These are phyloP conservation scores for Apogon talboti DNA, from an alignment of 2,797 vertebrate genomes.

Conservation along the genomic window DNA sequence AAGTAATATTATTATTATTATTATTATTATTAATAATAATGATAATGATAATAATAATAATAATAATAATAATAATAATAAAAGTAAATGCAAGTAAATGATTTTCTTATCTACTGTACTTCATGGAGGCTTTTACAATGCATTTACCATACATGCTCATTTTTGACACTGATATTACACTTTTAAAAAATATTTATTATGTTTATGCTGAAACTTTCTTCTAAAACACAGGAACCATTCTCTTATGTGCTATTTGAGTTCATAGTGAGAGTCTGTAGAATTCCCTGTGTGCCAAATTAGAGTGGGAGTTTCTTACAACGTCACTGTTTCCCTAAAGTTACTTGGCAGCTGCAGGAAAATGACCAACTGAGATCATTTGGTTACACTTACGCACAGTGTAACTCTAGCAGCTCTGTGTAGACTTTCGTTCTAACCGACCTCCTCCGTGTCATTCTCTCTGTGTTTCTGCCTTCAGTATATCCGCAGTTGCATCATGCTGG, in stretches of 20 bases:
- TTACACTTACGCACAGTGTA: constrained; percentile 25
- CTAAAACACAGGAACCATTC: constrained; percentile 5
- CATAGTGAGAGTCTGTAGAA: not conserved
- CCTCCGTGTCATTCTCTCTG: constrained; percentile 34
- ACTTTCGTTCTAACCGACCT: constrained; percentile 25
- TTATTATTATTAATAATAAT: too few species aligned
- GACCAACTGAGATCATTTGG: constrained; percentile 26
- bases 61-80: too few species aligned
- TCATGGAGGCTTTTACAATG: too few species aligned
- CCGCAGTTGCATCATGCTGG: constrained; percentile 98
- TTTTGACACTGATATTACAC: too few species aligned
- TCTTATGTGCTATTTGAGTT: not conserved
- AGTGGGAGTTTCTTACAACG: constrained; percentile 8
- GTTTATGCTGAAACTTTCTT: too few species aligned
- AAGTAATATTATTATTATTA: too few species aligned
- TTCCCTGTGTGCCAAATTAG: constrained; percentile 14
- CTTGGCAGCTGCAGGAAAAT: constrained; percentile 29
- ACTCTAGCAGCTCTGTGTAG: constrained; percentile 21
- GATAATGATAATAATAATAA: too few species aligned
- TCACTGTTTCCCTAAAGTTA: constrained; percentile 26
- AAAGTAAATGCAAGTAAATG: too few species aligned
- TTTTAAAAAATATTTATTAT: too few species aligned
- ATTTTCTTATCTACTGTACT: too few species aligned
- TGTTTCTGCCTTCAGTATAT: constrained; percentile 90
- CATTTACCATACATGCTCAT: too few species aligned